Conservation (phyloP, 2,797 vertebrate genomes). For the Furcifer pardalis region DNA sequence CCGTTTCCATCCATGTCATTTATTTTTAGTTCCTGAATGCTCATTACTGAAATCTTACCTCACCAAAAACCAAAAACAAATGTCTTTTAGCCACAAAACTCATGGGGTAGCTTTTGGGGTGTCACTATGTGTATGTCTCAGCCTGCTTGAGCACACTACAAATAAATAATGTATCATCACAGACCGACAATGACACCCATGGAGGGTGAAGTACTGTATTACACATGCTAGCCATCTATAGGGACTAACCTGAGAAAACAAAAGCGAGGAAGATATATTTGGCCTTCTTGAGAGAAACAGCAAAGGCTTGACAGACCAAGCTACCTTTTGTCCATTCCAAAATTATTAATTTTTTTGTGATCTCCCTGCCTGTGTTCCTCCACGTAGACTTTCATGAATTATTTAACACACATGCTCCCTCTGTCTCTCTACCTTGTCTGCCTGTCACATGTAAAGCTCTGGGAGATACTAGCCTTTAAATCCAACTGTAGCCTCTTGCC, state of each 20-base stretch:
- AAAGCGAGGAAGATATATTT: slow-evolving; percentile 8
- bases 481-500: not conserved
- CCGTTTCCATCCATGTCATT: not conserved
- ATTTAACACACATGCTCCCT: slow-evolving; percentile 14
- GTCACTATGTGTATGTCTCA: not conserved
- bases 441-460: slow-evolving; percentile 11
- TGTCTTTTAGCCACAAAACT: not conserved
- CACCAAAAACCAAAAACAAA: not conserved
- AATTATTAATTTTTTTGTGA: not conserved
- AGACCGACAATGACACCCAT: not conserved
- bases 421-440: slow-evolving; percentile 15
- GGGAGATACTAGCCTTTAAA: not conserved
- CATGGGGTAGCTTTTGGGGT: not conserved
- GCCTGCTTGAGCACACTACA: not conserved
- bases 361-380: slow-evolving; percentile 13
- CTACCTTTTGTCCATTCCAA: not conserved
- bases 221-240: not conserved
- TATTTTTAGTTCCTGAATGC: not conserved
- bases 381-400: slow-evolving; percentile 38
- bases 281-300: not conserved
- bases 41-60: not conserved
- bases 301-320: not conserved
- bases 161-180: not conserved
- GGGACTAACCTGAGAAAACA: not conserved
- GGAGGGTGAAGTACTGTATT: not conserved